Base-by-base conservation (phyloP, 2,797 vertebrate genomes). In the Liparis tanakae region DNA sequence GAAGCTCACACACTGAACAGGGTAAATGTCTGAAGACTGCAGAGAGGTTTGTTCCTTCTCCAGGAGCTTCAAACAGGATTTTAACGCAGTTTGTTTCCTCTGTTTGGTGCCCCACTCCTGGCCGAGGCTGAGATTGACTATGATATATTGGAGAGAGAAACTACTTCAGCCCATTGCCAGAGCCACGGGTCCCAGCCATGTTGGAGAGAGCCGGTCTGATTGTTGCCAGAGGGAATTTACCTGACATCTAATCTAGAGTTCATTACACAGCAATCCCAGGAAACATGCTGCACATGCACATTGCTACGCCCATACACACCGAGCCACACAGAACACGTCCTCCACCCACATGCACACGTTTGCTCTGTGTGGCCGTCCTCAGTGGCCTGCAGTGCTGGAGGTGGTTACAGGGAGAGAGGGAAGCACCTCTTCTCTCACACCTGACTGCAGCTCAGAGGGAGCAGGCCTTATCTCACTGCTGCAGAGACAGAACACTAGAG, bases 231-330 rank as follows among this genome's bases (percentile, higher is more conserved):
- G 86, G 87, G 87, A 87, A 84, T 85, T 74, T 83, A 85, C 90
- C 82, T 83, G 84, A 92, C 86, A 90, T 88, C 84, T 82, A 89
- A 91, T 92, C 84, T 92, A 84, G 89, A 91, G 89, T 91, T 92
- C 87, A 93, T 92, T 88, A 91, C 86, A 86, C 77, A 79, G 80
- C 87, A 85, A 68, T 87, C 67, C 76, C 70, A 48, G 50, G 63
- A 85, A 88, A 89, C 72, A 86, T 74, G 77, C 85, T 85, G 79
- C 70, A 80, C 67, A 73, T 70, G 68, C 81, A 79, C 71, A 68
- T n/a, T 82, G 76, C 66, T 53, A 79, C 25, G 1, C 54, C 22
- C 46, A 36, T 51, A 30, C 56, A 64, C 62, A 41, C 51, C 63
- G 44, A 66, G 25, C 63, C 65, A 67, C 30, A 43, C 61, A 54